Percentiles rank a stretch among this genome's conserved stretches.
Evolutionary conservation across 2,797 vertebrate genomes (phyloP).

Genomic region (Holocentrus rufus): DNA sequence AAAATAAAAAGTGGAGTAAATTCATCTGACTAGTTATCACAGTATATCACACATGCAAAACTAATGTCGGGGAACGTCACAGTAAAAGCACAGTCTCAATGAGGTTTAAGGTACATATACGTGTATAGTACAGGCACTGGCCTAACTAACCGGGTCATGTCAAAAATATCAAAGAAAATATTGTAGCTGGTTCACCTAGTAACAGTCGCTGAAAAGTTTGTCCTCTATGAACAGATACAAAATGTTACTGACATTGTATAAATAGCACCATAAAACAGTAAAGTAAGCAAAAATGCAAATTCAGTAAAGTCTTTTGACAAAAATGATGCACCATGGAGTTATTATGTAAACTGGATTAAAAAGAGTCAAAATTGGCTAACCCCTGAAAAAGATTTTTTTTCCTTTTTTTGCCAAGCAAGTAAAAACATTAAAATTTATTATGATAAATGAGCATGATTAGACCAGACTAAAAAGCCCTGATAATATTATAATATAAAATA

Average conservation of each 20-base stretch:
- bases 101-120: neutral
- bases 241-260: constrained; percentile 37
- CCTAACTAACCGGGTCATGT: neutral
- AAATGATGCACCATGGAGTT: constrained; percentile 15
- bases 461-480: constrained; percentile 18
- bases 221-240: constrained; percentile 2
- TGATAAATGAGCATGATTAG: constrained; percentile 26
- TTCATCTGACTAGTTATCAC: neutral
- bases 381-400: neutral
- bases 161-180: neutral
- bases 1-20: neutral
- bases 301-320: constrained; percentile 11
- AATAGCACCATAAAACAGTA: constrained; percentile 16
- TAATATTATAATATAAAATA: constrained; percentile 19
- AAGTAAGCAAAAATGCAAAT: constrained; percentile 22
- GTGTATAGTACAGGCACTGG: no score
- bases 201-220: constrained; percentile 1
- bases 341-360: constrained; percentile 15
- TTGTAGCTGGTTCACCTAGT: neutral
- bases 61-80: neutral
- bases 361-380: constrained; percentile 2
- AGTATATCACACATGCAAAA: constrained; percentile 1
- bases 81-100: neutral
- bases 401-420: neutral
- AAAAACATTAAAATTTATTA: constrained; percentile 28